Base-by-base conservation (phyloP, 2,797 vertebrate genomes). In the Sternotherus odoratus region DNA sequence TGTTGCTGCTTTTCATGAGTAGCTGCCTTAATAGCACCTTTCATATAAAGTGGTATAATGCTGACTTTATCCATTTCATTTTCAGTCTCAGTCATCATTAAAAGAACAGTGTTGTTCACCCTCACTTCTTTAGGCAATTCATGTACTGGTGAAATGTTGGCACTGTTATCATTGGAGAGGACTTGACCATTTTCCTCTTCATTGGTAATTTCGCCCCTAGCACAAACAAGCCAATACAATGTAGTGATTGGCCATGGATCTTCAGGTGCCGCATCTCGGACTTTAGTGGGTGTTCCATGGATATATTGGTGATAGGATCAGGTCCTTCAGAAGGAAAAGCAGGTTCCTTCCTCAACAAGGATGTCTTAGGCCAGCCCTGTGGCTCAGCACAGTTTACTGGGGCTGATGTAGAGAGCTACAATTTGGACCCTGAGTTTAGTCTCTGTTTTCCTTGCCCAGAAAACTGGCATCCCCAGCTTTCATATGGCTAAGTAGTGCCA, bases 391-490 rank as follows among this genome's bases (percentile, higher is more conserved):
- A 79, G 50, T 79, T 48, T 51, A 48, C 74, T 88, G 43, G 43
- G 46, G 51, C 21, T 63, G 13, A 66, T n/a, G 63, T 50, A 89
- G 48, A 89, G 79, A n/a, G 78, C 48, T 26, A 5, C 57, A 3
- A 54, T 86, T 84, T 87, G 51, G 33, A 63, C 82, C 39, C 82
- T 0, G 2, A 66, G 21, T 50, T 0, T 0, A 77, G 28, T 72
- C 49, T 75, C 88, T 83, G 74, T 91, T 88, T 83, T 81, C 46
- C 80, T 79, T 94, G 89, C 43, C 60, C 80, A 63, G 75, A 77
- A 43, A 2, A 83, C 81, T 86, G 57, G 85, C 87, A 63, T 26
- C 63, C 74, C 49, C 6, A 60, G 33, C 51, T 82, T 86, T 50
- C 48, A 24, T 39, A 54, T 87, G 86, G 6, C 43, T 17, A 84